phyloP scores from a whole-genome alignment of 53 echinoderm and acorn worm species.

The Arbacia lixula region DNA sequence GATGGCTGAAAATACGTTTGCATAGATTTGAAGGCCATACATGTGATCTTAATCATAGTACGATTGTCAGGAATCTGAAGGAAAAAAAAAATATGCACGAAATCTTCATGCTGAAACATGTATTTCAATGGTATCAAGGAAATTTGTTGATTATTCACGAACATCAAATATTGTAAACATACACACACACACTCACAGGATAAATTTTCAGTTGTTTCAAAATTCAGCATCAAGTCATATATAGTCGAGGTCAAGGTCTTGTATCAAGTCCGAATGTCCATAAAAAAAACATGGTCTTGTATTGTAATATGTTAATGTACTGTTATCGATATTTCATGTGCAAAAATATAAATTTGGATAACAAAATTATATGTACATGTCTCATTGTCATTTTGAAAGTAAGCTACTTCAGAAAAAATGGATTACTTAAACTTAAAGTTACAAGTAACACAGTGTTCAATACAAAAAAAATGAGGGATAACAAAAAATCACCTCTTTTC shows the following conservation, averaged over 20 bases:
- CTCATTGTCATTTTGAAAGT: too few species aligned
- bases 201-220: constrained; percentile 11
- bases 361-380: constrained; percentile 49
- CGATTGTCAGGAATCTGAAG: too few species aligned
- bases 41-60: constrained; percentile 19
- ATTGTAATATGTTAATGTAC: constrained; percentile 36
- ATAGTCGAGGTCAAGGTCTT: neutral
- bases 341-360: constrained; percentile 49
- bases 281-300: constrained; percentile 3
- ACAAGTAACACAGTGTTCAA: too few species aligned
- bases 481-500: too few species aligned
- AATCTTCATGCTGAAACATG: constrained; percentile 16
- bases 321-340: constrained; percentile 48
- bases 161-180: constrained; percentile 8
- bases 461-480: too few species aligned
- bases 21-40: constrained; percentile 51
- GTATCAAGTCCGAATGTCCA: neutral
- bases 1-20: constrained; percentile 28
- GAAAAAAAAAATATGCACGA: too few species aligned
- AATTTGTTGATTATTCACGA: constrained; percentile 9
- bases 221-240: constrained; percentile 11
- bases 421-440: too few species aligned
- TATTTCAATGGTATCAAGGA: constrained; percentile 46
- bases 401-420: too few species aligned
- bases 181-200: constrained; percentile 63